These are phyloP conservation scores for Acanthoscelides obtectus DNA, from an alignment of 2,888 invertebrate genomes.

Conservation along the genomic window DNA sequence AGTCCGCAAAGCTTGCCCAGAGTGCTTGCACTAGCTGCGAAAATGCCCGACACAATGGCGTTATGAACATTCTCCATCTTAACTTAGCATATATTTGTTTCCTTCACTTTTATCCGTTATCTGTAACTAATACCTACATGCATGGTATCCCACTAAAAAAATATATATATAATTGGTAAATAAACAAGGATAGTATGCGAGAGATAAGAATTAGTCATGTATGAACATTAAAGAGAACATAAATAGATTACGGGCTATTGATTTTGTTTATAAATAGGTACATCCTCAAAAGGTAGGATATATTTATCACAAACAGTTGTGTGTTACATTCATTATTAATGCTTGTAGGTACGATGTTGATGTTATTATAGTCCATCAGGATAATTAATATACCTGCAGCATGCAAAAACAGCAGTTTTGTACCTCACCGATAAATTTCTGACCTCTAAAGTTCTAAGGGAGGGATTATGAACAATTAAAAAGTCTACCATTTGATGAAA, in stretches of 20 bases:
- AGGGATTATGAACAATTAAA: background rate
- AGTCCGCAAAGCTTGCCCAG: constrained; percentile 61
- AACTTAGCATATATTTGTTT: background rate
- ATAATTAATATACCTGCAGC: background rate
- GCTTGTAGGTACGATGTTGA: too few relatives aligned
- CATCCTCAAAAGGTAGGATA: background rate
- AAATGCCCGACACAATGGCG: constrained; percentile 57
- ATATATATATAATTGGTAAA: background rate
- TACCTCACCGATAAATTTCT: constrained; percentile 12
- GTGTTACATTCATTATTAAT: background rate
- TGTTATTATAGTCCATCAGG: too few relatives aligned
- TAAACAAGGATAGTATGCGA: too few relatives aligned
- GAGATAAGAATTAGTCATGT: too few relatives aligned
- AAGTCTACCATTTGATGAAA: background rate
- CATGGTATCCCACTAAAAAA: too few relatives aligned
- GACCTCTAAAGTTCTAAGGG: background rate
- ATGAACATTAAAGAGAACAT: background rate
- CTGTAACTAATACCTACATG: too few relatives aligned
- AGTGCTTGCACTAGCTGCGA: constrained; percentile 59
- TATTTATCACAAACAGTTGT: background rate
- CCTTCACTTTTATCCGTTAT: background rate
- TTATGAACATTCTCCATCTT: background rate
- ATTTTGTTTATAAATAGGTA: background rate
- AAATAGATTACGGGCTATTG: background rate
- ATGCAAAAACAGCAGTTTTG: background rate